phyloP scores from a whole-genome alignment of 2,113 vertebrate species.

The Eurypyga helias region DNA sequence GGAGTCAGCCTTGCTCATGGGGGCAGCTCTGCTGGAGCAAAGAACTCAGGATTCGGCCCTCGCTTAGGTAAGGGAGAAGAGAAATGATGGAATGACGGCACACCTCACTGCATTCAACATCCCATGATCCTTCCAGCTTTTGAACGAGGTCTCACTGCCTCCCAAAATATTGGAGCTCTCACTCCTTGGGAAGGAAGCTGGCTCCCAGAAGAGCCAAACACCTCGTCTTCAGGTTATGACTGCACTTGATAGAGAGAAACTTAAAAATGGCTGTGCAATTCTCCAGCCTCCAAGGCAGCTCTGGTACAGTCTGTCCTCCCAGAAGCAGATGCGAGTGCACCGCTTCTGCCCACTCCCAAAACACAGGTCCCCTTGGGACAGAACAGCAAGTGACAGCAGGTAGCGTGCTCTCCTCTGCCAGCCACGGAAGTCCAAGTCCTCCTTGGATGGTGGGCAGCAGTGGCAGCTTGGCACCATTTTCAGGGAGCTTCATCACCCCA shows the following conservation, averaged over 20 bases:
- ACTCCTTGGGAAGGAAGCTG: neutral
- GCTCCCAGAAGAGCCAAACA: neutral
- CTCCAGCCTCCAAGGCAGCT: neutral
- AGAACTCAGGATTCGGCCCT: neutral
- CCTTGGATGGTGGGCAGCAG: neutral
- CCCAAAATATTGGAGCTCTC: neutral
- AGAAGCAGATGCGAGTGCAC: accelerated
- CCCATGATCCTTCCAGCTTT: neutral
- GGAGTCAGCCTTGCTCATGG: neutral
- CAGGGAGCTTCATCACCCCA: neutral
- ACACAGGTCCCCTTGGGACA: neutral
- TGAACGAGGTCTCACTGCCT: neutral
- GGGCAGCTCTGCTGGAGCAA: neutral
- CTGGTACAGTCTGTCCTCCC: neutral
- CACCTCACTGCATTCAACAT: neutral
- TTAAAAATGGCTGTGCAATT: neutral
- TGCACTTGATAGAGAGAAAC: neutral
- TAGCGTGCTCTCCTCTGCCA: neutral
- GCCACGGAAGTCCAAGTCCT: neutral
- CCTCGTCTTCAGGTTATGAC: neutral
- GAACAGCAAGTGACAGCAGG: neutral
- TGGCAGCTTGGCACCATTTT: neutral
- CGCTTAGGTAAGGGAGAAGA: neutral
- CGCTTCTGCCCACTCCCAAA: neutral
- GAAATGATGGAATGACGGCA: neutral